Evolutionary conservation across 37 sponge, comb jelly and placozoan genomes (phyloP), one percentile per base, ranked within the genome.

Genomic region (Mnemiopsis leidyi): DNA sequence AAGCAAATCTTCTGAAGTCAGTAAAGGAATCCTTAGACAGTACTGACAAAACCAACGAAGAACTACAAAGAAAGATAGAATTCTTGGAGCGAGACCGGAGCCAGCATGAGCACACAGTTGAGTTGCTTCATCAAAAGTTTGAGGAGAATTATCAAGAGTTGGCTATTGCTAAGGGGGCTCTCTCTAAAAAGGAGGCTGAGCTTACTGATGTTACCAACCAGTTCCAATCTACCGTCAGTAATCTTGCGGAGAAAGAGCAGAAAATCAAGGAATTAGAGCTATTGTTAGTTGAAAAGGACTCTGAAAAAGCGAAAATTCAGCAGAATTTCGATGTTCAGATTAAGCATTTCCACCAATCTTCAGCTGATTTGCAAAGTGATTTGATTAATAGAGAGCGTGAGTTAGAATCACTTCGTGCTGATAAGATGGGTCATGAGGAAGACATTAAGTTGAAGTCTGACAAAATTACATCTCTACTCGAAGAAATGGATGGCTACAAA

Each of bases 401-500:
- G 35, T 0, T 85, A 23, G 40, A 40, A 13, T 85, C 61, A 3
- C 40, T 85, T 35, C 26, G 23, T 24, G 61, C 30, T 39, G 61
- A 85, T 25, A 38, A 40, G 35, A 28, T 25, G 2, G 40, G 20
- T 25, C 90, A 39, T 85, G 90, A 85, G 48, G 36, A 85, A n/a
- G 90, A 85, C 21, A 32, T 85, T 1, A 23, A 23, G 26, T 39
- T 33, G 2, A 38, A 85, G 36, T 85, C 36, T n/a, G 25, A 85
- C 26, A 85, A 85, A 26, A 13, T 85, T 1, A 39, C 90, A 38
- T 28, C 90, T 32, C 1, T 85, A 2, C 0, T 85, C 23, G 90
- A 85, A 39, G 61, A 77, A 34, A 34, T 77, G 79, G 79, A 77
- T 77, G 79, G 79, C 33, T 77, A 34, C 36, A 77, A 77, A 77